phyloP scores from a whole-genome alignment of 2,113 vertebrate species.

The Odobenus rosmarus region DNA sequence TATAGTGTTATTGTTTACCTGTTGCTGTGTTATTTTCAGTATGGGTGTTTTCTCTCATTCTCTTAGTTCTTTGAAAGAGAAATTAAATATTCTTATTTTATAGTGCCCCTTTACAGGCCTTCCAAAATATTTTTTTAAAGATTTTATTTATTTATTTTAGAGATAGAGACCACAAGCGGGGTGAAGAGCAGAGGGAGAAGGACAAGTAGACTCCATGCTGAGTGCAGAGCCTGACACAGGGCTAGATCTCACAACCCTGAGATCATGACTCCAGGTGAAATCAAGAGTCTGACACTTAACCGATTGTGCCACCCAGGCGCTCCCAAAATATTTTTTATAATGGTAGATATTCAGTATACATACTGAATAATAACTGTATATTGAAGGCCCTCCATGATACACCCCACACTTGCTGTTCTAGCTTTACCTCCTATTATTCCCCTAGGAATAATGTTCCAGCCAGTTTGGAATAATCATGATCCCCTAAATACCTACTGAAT shows the following conservation, averaged over 20 bases:
- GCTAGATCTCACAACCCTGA: neutral
- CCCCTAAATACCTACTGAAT: neutral
- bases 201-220: neutral
- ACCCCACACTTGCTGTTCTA: neutral
- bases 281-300: neutral
- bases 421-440: constrained; percentile 7
- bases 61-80: constrained; percentile 44
- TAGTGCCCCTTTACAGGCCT: neutral
- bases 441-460: neutral
- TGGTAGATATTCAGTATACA: neutral
- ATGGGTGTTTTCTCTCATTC: constrained; percentile 18
- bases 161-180: neutral
- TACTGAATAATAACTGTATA: neutral
- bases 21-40: neutral
- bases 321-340: constrained; percentile 18
- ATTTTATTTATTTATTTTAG: neutral
- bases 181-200: neutral
- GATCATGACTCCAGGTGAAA: neutral
- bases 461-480: constrained; percentile 23
- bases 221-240: neutral
- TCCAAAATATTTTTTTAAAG: neutral
- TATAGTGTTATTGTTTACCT: neutral
- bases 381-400: neutral
- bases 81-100: constrained; percentile 27
- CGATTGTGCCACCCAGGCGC: neutral